phyloP scores from a whole-genome alignment of 2,797 vertebrate genomes.

The Gymnocypris eckloni region DNA sequence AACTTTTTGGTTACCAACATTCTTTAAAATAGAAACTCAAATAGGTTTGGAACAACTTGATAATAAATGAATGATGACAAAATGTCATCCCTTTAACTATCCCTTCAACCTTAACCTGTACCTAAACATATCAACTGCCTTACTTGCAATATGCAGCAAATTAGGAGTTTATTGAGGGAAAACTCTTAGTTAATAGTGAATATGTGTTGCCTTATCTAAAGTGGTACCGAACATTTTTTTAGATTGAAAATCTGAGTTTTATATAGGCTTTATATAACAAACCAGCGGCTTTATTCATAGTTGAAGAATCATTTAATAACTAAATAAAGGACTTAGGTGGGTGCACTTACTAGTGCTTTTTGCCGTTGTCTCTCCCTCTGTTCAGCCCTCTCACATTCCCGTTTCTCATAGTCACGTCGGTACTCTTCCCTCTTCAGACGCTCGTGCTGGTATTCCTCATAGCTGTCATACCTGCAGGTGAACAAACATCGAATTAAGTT shows the following conservation, averaged over 20 bases:
- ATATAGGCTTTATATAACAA: constrained; percentile 3
- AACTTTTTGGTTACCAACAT: neutral
- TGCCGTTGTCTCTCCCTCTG: constrained; percentile 92
- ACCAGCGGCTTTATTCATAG: neutral
- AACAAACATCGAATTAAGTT: neutral
- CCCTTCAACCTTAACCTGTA: neutral
- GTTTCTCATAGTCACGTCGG: constrained; percentile 90
- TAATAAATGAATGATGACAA: neutral
- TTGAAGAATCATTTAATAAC: constrained; percentile 2
- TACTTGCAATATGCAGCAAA: neutral
- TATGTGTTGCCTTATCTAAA: neutral
- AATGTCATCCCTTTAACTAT: neutral
- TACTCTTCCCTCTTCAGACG: constrained; percentile 94
- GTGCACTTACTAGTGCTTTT: constrained; percentile 94
- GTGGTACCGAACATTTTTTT: neutral
- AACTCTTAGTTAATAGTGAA: neutral
- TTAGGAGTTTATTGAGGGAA: neutral
- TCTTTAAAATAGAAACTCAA: neutral
- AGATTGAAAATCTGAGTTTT: neutral
- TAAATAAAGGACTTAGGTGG: neutral
- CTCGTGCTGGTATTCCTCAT: constrained; percentile 96
- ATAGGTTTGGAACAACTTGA: neutral
- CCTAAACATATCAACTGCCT: neutral
- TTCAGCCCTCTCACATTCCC: constrained; percentile 92
- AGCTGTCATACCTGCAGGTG: constrained; percentile 92